Percentiles rank a stretch among this genome's conserved stretches.
These are phyloP conservation scores for Drymonia ruficornis DNA, from an alignment of 2,888 invertebrate species.

Conservation along the genomic window DNA sequence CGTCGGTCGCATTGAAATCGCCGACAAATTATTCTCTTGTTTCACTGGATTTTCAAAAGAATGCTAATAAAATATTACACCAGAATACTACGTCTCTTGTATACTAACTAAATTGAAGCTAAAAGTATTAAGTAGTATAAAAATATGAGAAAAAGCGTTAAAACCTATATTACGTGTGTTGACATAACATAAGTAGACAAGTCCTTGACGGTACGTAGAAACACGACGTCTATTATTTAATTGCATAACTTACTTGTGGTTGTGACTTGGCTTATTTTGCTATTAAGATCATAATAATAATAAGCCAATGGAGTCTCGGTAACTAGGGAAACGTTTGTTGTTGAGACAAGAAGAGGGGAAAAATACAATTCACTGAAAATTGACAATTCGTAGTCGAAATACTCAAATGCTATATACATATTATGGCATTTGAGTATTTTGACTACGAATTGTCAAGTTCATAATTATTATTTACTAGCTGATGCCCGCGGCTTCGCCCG, in stretches of 20 bases:
- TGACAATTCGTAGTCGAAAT: no score
- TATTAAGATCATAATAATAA: background rate
- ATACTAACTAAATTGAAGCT: background rate
- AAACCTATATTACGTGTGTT: conserved; percentile 1
- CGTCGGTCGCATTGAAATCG: background rate
- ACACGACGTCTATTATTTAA: background rate
- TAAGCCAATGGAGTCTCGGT: background rate
- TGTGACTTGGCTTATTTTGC: background rate
- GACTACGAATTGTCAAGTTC: no score
- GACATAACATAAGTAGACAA: background rate
- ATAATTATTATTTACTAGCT: no score
- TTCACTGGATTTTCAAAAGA: background rate
- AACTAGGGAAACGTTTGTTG: no score
- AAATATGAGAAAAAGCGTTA: background rate
- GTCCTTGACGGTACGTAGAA: conserved; percentile 3
- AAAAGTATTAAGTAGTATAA: background rate
- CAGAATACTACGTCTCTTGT: background rate
- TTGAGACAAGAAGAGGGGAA: no score
- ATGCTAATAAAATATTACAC: background rate
- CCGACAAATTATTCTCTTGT: conserved; percentile 1
- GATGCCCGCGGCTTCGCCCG: no score
- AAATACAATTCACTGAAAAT: no score
- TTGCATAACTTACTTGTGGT: background rate
- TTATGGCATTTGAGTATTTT: no score
- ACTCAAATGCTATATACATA: no score